Percentiles rank a stretch among this genome's conserved stretches.
These are phyloP conservation scores for Megalops atlanticus DNA, from an alignment of 2,113 vertebrate genomes.

Conservation along the genomic window DNA sequence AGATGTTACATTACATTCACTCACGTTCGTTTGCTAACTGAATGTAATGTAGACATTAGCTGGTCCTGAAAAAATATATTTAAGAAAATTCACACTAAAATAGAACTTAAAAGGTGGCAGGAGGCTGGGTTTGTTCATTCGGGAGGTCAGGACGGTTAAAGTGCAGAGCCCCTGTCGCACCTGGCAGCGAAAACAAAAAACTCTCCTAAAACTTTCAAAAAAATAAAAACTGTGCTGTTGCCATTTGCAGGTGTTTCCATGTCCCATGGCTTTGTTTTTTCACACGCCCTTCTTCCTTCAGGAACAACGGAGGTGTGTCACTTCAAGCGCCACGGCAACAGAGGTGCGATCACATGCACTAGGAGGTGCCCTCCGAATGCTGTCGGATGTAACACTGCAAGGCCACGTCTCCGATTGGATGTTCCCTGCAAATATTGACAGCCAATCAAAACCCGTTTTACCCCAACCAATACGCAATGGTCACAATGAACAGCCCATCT, in stretches of 20 bases:
- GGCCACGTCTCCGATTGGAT: constrained; percentile 96
- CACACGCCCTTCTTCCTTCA: too few relatives aligned
- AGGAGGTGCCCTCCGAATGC: constrained; percentile 89
- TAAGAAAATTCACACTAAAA: constrained; percentile 61
- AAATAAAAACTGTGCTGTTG: too few relatives aligned
- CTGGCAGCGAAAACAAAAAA: too few relatives aligned
- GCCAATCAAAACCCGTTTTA: constrained; percentile 10
- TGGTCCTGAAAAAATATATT: constrained; percentile 63
- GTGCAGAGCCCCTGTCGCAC: constrained; percentile 82
- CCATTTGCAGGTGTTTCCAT: too few relatives aligned
- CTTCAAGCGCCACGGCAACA: constrained; percentile 48
- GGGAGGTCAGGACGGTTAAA: constrained; percentile 81
- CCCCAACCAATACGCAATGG: too few relatives aligned
- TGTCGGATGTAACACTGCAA: constrained; percentile 95
- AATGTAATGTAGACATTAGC: too few relatives aligned
- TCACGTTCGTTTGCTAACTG: too few relatives aligned
- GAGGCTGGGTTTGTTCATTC: constrained; percentile 78
- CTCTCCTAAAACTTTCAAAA: too few relatives aligned
- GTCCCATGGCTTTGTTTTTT: too few relatives aligned
- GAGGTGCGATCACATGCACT: constrained; percentile 81
- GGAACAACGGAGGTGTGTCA: too few relatives aligned
- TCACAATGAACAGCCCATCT: too few relatives aligned
- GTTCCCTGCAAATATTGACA: constrained; percentile 81
- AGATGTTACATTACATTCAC: too few relatives aligned
- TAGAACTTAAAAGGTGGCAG: constrained; percentile 63